These are phyloP conservation scores for Heliconius hermathena DNA, from an alignment of 1,140 invertebrate genomes.

Conservation along the genomic window DNA sequence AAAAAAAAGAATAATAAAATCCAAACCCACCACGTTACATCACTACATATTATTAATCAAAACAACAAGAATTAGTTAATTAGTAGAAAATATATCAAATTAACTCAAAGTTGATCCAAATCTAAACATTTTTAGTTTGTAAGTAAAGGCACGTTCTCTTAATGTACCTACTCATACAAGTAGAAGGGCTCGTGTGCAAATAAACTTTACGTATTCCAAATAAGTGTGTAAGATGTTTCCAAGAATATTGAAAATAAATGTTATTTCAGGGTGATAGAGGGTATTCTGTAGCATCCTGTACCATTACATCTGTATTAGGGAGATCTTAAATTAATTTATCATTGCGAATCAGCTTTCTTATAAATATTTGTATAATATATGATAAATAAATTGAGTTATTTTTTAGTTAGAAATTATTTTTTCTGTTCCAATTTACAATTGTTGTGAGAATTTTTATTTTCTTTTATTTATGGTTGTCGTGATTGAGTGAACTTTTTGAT, in stretches of 20 bases:
- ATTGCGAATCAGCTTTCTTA: not conserved
- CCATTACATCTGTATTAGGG: slow-evolving; percentile 30
- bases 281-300: slow-evolving; percentile 49
- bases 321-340: slow-evolving; percentile 18
- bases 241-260: slow-evolving; percentile 35
- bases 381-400: not conserved
- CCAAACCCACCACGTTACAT: not conserved
- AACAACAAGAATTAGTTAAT: not conserved
- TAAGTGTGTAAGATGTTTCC: slow-evolving; percentile 12
- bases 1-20: too few species aligned
- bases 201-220: not conserved
- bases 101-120: not conserved
- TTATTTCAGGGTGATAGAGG: slow-evolving; percentile 42
- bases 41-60: too few species aligned
- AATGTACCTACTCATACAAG: not conserved
- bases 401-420: not conserved
- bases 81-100: not conserved
- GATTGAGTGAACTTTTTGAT: too few species aligned
- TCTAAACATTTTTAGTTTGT: not conserved
- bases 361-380: not conserved
- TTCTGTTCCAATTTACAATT: too few species aligned
- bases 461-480: not conserved
- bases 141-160: not conserved
- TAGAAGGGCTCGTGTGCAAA: not conserved
- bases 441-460: too few species aligned